A percentile compares a stretch with the other conserved stretches of the same genome.
Conservation (phyloP, 35 echinoderm and acorn worm species). For the Acanthaster planci region DNA sequence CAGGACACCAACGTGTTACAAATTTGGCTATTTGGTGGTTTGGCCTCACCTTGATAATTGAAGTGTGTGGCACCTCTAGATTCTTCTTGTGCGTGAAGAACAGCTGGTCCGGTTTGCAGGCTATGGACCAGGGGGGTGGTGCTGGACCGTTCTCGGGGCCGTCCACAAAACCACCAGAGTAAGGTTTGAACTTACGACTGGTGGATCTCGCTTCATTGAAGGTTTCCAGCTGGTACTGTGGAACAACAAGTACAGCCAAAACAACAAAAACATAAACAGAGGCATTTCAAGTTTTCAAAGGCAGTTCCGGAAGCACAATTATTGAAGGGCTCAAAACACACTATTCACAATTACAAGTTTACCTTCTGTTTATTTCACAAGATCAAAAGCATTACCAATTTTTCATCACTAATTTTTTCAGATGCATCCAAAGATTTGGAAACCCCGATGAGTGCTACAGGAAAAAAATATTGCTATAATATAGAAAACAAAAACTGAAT, state of each 20-base stretch:
- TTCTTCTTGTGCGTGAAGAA: constrained; percentile 59
- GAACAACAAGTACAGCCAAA: not conserved
- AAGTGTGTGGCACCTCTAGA: constrained; percentile 73
- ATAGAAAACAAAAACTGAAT: too few relatives aligned
- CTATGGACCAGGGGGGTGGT: constrained; percentile 57
- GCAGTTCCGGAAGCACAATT: not conserved
- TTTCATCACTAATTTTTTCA: too few relatives aligned
- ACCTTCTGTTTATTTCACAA: not conserved
- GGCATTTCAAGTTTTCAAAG: not conserved
- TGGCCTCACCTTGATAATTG: constrained; percentile 48
- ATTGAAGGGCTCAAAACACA: not conserved
- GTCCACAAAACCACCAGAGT: constrained; percentile 63
- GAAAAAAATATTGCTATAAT: too few relatives aligned
- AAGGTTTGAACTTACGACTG: constrained; percentile 42
- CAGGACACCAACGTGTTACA: too few relatives aligned
- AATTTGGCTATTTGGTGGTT: not conserved
- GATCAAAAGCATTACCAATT: too few relatives aligned
- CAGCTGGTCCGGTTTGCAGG: constrained; percentile 22
- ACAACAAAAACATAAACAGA: not conserved
- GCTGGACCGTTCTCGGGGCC: constrained; percentile 58
- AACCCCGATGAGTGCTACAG: too few relatives aligned
- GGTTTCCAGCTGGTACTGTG: constrained; percentile 72
- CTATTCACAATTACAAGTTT: not conserved
- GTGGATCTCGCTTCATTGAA: constrained; percentile 66
- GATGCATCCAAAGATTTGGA: too few relatives aligned